A percentile compares a stretch with the other conserved stretches of the same genome.
Evolutionary conservation across 2,113 vertebrate species (phyloP).

Genomic region (Neotragus pygmaeus): DNA sequence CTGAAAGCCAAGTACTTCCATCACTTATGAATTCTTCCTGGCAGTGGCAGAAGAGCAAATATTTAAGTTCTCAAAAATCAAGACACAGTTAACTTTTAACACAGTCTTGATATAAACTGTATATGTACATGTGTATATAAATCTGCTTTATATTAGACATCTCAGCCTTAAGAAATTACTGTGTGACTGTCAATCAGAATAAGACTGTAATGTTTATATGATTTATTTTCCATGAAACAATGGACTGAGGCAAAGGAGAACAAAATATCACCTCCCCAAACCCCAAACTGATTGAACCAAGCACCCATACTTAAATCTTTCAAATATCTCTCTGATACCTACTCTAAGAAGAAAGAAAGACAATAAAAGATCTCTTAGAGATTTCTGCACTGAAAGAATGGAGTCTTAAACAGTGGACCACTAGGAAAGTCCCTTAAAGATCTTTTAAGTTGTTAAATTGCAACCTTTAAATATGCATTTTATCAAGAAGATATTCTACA

Average conservation of each 20-base stretch:
- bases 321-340: neutral
- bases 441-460: neutral
- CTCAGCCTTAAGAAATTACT: slow-evolving; percentile 65
- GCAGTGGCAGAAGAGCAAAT: slow-evolving; percentile 73
- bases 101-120: slow-evolving; percentile 73
- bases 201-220: slow-evolving; percentile 63
- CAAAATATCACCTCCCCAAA: neutral
- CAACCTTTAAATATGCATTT: neutral
- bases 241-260: neutral
- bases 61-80: slow-evolving; percentile 79
- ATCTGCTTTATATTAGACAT: slow-evolving; percentile 64
- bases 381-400: neutral
- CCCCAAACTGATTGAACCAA: neutral
- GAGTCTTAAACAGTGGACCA: neutral
- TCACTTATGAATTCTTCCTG: slow-evolving; percentile 73
- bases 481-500: neutral
- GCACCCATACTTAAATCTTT: neutral
- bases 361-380: neutral
- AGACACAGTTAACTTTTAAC: slow-evolving; percentile 77
- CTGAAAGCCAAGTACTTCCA: slow-evolving; percentile 71
- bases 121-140: neutral
- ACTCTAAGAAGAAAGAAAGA: neutral
- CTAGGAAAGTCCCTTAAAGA: neutral
- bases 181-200: slow-evolving; percentile 71
- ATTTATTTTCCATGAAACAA: slow-evolving; percentile 21